phyloP scores from a whole-genome alignment of 2,113 vertebrate species.

The Psettodes erumei region DNA sequence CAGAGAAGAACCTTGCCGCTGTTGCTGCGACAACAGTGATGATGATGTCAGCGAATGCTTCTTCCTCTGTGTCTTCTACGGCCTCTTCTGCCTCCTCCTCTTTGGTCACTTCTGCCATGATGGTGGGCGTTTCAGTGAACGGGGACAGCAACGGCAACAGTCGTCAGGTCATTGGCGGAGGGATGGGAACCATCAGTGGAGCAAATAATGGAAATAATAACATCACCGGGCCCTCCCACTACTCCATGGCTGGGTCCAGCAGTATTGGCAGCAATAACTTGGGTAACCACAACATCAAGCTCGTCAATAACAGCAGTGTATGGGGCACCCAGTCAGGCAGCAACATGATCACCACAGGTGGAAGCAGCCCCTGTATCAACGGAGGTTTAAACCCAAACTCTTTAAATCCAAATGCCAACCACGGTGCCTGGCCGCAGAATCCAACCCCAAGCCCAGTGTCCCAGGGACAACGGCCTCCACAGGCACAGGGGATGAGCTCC shows the following conservation, averaged over 20 bases:
- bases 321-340: slow-evolving; percentile 73
- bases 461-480: slow-evolving; percentile 89
- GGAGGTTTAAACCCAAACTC: slow-evolving; percentile 95
- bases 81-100: slow-evolving; percentile 62
- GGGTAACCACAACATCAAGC: slow-evolving; percentile 83
- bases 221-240: slow-evolving; percentile 62
- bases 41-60: slow-evolving; percentile 83
- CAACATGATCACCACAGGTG: slow-evolving; percentile 57
- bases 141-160: slow-evolving; percentile 88
- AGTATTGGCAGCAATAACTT: slow-evolving; percentile 91
- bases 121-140: slow-evolving; percentile 82
- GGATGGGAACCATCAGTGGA: slow-evolving; percentile 60
- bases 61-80: slow-evolving; percentile 72
- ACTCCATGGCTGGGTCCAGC: slow-evolving; percentile 67
- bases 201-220: slow-evolving; percentile 71
- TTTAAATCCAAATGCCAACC: slow-evolving; percentile 96
- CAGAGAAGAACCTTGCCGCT: slow-evolving; percentile 89
- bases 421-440: slow-evolving; percentile 91
- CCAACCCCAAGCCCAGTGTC: slow-evolving; percentile 77
- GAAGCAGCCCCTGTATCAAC: slow-evolving; percentile 87
- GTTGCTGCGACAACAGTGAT: slow-evolving; percentile 87
- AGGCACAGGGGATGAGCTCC: slow-evolving; percentile 91
- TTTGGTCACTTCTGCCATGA: slow-evolving; percentile 63
- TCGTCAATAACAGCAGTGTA: slow-evolving; percentile 61
- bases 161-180: slow-evolving; percentile 72